phyloP scores from a whole-genome alignment of 2,888 invertebrate species.

The Carterocephalus palaemon region DNA sequence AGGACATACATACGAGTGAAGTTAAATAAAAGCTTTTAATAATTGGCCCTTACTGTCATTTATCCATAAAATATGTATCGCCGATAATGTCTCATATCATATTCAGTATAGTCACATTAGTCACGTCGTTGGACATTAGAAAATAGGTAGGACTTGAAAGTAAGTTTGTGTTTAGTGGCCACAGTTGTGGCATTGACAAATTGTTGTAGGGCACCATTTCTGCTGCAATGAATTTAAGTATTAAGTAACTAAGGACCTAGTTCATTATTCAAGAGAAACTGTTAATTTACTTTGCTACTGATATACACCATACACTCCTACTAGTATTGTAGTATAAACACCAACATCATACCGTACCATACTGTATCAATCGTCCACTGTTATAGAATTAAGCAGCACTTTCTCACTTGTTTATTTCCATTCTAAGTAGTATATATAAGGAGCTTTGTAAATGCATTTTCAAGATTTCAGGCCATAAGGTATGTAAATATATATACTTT shows the following conservation, averaged over 20 bases:
- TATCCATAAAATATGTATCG: no score
- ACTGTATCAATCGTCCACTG: conserved; percentile 13
- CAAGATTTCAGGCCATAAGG: not conserved
- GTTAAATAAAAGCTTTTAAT: no score
- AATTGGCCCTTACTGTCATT: no score
- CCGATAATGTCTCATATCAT: no score
- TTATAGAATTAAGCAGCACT: conserved; percentile 8
- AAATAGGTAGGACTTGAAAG: conserved; percentile 4
- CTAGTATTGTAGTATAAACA: conserved; percentile 6
- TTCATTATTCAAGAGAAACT: conserved; percentile 2
- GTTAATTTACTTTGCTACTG: conserved; percentile 7
- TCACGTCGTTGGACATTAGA: not conserved
- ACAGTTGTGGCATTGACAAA: conserved; percentile 1
- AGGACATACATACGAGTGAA: no score
- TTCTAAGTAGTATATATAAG: not conserved
- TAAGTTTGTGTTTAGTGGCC: no score
- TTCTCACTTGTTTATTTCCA: not conserved
- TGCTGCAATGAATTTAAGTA: conserved; percentile 8
- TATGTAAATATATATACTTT: no score
- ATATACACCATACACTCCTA: conserved; percentile 8
- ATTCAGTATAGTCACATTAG: not conserved
- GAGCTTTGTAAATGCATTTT: not conserved
- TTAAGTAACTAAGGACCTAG: conserved; percentile 6
- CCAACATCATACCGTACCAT: conserved; percentile 13
- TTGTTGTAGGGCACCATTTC: conserved; percentile 7